Conservation (phyloP, 2,797 vertebrate genomes). For the Mus spretus region DNA sequence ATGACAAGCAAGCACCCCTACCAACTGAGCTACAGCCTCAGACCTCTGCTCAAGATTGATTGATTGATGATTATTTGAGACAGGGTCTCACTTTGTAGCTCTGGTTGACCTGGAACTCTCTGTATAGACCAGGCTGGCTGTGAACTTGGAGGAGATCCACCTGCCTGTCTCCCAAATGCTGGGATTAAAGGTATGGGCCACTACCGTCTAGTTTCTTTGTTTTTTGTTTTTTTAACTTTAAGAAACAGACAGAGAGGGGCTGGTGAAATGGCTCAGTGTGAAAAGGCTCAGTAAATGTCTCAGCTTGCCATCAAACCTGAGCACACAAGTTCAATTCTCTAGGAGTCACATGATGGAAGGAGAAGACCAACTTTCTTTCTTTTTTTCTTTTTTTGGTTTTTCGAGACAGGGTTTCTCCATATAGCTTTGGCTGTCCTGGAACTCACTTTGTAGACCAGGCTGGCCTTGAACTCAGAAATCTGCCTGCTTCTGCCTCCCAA, state of each 20-base stretch:
- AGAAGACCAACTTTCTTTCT: neutral
- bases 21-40: neutral
- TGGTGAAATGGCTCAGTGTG: neutral
- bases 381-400: too few relatives aligned
- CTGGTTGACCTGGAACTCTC: neutral
- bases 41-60: neutral
- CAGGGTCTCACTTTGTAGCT: neutral
- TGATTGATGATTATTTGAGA: neutral
- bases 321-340: neutral
- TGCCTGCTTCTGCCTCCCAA: too few relatives aligned
- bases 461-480: too few relatives aligned
- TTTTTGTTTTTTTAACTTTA: neutral
- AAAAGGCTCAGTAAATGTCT: neutral
- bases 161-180: neutral
- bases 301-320: neutral
- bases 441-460: too few relatives aligned
- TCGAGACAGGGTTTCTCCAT: too few relatives aligned
- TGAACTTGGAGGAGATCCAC: neutral
- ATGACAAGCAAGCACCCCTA: neutral
- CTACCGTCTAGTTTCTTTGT: neutral
- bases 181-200: neutral
- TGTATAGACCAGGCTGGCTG: neutral
- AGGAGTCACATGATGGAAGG: neutral
- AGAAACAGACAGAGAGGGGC: neutral
- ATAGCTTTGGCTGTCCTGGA: too few relatives aligned